phyloP scores from a whole-genome alignment of 2,797 vertebrate genomes.

The Ceryle rudis region DNA sequence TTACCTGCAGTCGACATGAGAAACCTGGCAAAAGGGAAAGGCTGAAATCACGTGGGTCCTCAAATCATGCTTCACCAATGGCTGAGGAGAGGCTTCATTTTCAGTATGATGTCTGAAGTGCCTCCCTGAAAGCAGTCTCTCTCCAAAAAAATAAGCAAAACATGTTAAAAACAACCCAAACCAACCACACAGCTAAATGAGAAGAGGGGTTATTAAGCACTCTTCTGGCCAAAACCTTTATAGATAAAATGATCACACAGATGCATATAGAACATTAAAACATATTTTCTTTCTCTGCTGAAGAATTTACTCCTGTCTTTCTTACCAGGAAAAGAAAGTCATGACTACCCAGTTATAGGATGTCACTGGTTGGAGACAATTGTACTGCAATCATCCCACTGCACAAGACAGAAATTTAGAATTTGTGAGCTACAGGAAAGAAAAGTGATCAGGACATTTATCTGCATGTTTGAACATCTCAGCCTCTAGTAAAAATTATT shows the following conservation, averaged over 20 bases:
- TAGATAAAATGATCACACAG: not conserved
- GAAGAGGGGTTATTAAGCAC: not conserved
- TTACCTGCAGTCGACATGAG: not conserved
- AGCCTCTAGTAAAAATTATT: not conserved
- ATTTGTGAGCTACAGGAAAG: rapidly evolving
- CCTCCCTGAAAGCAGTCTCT: not conserved
- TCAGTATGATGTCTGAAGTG: not conserved
- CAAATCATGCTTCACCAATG: not conserved
- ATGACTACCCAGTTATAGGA: not conserved
- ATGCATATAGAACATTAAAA: not conserved
- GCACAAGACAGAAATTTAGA: not conserved
- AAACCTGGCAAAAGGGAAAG: not conserved
- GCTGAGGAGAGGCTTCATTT: not conserved
- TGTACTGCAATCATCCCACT: not conserved
- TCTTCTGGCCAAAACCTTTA: not conserved
- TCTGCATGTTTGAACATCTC: not conserved
- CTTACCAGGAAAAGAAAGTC: not conserved
- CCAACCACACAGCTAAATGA: not conserved
- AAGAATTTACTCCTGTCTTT: not conserved
- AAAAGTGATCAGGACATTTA: not conserved
- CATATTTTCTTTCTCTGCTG: not conserved
- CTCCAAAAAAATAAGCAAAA: not conserved
- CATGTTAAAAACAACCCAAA: not conserved
- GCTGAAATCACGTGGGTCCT: rapidly evolving
- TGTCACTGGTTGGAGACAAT: not conserved